Base-by-base conservation (phyloP, 2,888 invertebrate species). In the Andrena chrysosceles region DNA sequence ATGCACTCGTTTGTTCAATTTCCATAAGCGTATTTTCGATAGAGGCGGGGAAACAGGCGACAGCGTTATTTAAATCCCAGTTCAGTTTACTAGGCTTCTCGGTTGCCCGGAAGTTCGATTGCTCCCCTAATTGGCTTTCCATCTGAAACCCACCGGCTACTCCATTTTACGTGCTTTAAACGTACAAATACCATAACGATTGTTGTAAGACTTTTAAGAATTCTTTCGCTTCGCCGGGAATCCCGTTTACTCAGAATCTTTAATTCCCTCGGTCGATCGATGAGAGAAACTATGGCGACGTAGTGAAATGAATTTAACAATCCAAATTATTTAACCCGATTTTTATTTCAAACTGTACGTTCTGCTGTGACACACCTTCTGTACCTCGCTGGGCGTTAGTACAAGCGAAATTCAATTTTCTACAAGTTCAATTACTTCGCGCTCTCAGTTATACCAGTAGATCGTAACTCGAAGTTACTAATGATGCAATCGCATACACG, bases 401-500 rank as follows among this genome's bases (percentile, higher is more conserved):
- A 35, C 52, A 63, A 49, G 72, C 16, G 48, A 8, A 62, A 77
- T 83, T 59, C 74, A 74, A 83, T 78, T 75, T 77, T 83, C 60
- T 48, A 63, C 70, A 70, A 78, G 77, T 83, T 83, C 70, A 71
- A 83, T 83, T 78, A 74, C 83, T 83, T 78, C 23, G 56, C 31
- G 62, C 29, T 33, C 33, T 33, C 33, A 26, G 64, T 77, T 82
- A 42, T 59, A 75, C 16, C 23, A 69, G 54, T 69, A 33, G 62
- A 71, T 59, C 75, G 56, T 66, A 66, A 31, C 8, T 54, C 54
- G 26, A 80, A 79, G 75, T 86, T 80, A 86, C 85, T 87, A 90
- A 90, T 84, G 85, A 87, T 83, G 86, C 85, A 87, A 88, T 89
- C 75, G 78, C 87, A 76, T 84, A 79, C 87, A 69, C 84, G 83